phyloP scores from a whole-genome alignment of 2,888 invertebrate genomes.

The Catocala sponsa region DNA sequence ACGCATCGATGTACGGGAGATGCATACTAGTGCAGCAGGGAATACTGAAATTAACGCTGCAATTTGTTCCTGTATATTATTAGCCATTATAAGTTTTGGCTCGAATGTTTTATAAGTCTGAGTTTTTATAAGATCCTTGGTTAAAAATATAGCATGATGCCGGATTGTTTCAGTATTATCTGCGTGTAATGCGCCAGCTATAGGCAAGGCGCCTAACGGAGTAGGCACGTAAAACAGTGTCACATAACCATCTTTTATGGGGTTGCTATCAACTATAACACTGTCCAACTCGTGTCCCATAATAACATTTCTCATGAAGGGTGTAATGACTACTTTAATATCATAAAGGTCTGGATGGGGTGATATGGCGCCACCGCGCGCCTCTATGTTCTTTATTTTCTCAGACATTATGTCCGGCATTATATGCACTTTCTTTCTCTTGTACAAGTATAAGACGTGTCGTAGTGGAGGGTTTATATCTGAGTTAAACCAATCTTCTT shows the following conservation, averaged over 20 bases:
- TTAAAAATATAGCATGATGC: slow-evolving; percentile 47
- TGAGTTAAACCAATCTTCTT: slow-evolving; percentile 16
- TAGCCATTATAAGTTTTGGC: slow-evolving; percentile 49
- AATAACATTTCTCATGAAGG: slow-evolving; percentile 56
- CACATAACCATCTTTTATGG: slow-evolving; percentile 32
- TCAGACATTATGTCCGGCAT: slow-evolving; percentile 15
- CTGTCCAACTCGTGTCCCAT: slow-evolving; percentile 41
- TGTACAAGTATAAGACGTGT: slow-evolving; percentile 22
- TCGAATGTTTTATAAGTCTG: slow-evolving; percentile 42
- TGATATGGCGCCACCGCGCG: slow-evolving; percentile 27
- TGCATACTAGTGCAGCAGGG: slow-evolving; percentile 31
- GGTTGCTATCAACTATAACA: slow-evolving; percentile 51
- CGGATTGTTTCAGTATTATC: slow-evolving; percentile 41
- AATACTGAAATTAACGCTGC: slow-evolving; percentile 44
- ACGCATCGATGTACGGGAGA: slow-evolving; percentile 24
- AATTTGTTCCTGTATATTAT: slow-evolving; percentile 42
- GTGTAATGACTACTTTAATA: slow-evolving; percentile 53
- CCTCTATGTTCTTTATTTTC: slow-evolving; percentile 30
- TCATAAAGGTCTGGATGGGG: slow-evolving; percentile 24
- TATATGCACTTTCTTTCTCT: slow-evolving; percentile 13
- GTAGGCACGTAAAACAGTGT: slow-evolving; percentile 55
- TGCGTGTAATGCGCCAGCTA: slow-evolving; percentile 55
- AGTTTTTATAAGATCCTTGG: slow-evolving; percentile 49
- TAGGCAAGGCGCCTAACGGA: slow-evolving; percentile 54
- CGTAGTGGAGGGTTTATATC: slow-evolving; percentile 29